Conservation (phyloP, 2,113 vertebrate genomes). For the Eurystomus gularis region DNA sequence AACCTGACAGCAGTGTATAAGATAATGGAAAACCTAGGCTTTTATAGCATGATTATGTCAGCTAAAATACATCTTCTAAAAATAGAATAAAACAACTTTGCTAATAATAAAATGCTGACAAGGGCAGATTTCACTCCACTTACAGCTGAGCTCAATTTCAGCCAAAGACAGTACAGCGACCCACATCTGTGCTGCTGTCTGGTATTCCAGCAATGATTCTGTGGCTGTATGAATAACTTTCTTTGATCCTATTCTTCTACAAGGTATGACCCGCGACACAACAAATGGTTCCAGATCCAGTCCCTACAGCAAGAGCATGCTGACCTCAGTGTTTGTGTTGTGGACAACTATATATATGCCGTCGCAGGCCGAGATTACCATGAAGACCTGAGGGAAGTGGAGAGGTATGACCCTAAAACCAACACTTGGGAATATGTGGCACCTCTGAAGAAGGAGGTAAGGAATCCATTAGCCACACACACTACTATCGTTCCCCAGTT, state of each 20-base stretch:
- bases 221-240: neutral
- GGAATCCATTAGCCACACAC: conserved; percentile 1
- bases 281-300: conserved; percentile 91
- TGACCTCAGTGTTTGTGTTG: conserved; percentile 90
- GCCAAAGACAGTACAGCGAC: neutral
- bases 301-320: conserved; percentile 90
- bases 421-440: conserved; percentile 92
- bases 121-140: neutral
- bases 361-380: conserved; percentile 94
- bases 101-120: conserved; percentile 45
- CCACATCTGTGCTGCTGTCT: neutral
- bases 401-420: conserved; percentile 89
- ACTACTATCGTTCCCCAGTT: neutral
- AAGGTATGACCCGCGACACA: conserved; percentile 96
- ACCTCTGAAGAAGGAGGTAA: conserved; percentile 88
- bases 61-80: conserved; percentile 31
- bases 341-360: conserved; percentile 87
- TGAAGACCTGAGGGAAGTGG: conserved; percentile 87
- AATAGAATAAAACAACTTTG: conserved; percentile 26
- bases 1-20: neutral
- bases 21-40: neutral
- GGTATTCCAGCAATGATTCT: neutral
- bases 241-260: conserved; percentile 2
- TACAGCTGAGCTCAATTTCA: conserved; percentile 13
- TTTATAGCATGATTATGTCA: conserved; percentile 23